Evolutionary conservation across 2,888 invertebrate species (phyloP), one percentile per base, ranked within the genome.

Genomic region (Argynnis bischoffii): DNA sequence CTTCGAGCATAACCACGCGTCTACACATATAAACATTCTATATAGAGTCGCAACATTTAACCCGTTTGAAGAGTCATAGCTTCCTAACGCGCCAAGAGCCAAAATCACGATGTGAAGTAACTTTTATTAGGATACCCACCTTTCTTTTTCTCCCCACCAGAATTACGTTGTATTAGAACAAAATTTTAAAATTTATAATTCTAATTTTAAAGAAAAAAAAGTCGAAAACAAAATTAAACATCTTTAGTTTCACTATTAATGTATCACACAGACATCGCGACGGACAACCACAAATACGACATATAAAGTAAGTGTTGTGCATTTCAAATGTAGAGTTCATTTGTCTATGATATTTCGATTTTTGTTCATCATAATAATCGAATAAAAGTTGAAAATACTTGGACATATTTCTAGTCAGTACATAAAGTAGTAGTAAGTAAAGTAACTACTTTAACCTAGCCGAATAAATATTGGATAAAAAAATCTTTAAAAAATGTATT

Each of bases 1-100:
- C 82, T 90, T 81, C 81, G 82, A 78, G 84, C 91, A 90, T 90
- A 83, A 86, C 90, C 85, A 83, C 83, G 75, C 78, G 76, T 79
- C 88, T 89, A 81, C 51, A 76, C 75, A 80, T 71, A 76, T 74
- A 78, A 79, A 69, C 67, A 73, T 66, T 72, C 69, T 63, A 75
- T 72, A 73, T 63, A 53, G 75, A 75, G 77, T 74, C 75, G 63
- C 67, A 75, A 63, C 70, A 72, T 72, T 59, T 57, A 65, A 69
- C 72, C 69, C 64, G 74, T 72, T 76, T 78, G 69, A 68, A 76
- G 74, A 74, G 74, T 76, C 77, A 75, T 31, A 69, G 73, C 74
- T 78, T 67, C 72, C 69, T 79, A 84, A 80, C 84, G 88, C 89
- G 87, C 87, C 85, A 89, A 88, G 82, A 82, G 75, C 78, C 75